Percentiles rank a stretch among this genome's conserved stretches.
Evolutionary conservation across 2,797 vertebrate species (phyloP).

Genomic region (Tauraco hartlaubi): DNA sequence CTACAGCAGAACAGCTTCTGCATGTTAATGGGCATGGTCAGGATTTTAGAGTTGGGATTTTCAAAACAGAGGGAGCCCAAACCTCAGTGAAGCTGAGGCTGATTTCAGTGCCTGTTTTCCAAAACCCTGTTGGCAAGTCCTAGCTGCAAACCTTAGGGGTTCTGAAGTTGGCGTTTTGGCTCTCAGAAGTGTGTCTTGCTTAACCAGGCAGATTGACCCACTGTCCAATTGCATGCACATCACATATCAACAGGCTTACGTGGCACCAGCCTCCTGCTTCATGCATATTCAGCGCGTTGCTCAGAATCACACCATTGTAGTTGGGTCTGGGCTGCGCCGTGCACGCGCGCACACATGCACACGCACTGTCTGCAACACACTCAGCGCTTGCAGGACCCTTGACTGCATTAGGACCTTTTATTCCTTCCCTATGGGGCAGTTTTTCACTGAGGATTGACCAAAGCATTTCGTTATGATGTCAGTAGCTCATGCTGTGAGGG

Average conservation of each 20-base stretch:
- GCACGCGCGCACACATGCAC: not conserved
- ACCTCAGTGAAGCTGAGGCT: not conserved
- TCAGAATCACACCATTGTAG: constrained; percentile 37
- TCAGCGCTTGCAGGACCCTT: not conserved
- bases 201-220: not conserved
- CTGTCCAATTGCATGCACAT: constrained; percentile 13
- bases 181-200: not conserved
- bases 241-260: constrained; percentile 8
- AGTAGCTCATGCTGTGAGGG: not conserved
- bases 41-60: not conserved
- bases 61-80: not conserved
- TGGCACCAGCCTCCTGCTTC: constrained; percentile 31
- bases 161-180: not conserved
- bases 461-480: not conserved
- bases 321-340: not conserved
- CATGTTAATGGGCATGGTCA: constrained; percentile 36
- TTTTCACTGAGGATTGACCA: not conserved
- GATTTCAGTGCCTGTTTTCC: not conserved
- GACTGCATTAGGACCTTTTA: not conserved
- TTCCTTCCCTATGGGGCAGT: not conserved
- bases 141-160: not conserved
- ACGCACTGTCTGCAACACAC: not conserved
- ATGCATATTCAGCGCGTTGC: constrained; percentile 59
- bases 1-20: constrained; percentile 27
- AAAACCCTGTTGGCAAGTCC: not conserved